Evolutionary conservation across 1,140 invertebrate genomes (phyloP).

Genomic region (Oryctes rhinoceros): DNA sequence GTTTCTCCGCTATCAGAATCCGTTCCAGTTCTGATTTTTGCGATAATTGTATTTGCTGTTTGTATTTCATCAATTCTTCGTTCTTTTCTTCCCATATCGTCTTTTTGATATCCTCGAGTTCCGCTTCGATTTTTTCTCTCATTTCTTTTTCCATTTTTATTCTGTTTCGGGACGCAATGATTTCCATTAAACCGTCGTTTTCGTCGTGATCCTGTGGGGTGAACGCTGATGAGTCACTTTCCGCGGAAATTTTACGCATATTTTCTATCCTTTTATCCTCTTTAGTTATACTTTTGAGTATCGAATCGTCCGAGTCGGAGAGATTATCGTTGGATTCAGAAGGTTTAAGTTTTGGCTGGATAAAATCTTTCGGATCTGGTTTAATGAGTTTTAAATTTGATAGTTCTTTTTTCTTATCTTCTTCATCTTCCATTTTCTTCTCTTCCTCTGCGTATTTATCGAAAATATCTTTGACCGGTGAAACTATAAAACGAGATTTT

Average conservation of each 20-base stretch:
- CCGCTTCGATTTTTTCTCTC: slow-evolving; percentile 64
- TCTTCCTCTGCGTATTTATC: slow-evolving; percentile 21
- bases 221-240: background rate
- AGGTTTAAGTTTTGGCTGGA: slow-evolving; percentile 64
- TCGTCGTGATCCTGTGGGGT: background rate
- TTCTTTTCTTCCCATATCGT: slow-evolving; percentile 57
- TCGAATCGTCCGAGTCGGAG: slow-evolving; percentile 65
- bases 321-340: slow-evolving; percentile 56
- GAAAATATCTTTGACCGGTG: slow-evolving; percentile 45
- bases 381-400: slow-evolving; percentile 61
- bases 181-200: slow-evolving; percentile 19
- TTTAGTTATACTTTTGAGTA: slow-evolving; percentile 62
- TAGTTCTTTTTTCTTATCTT: slow-evolving; percentile 16
- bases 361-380: slow-evolving; percentile 66
- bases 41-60: slow-evolving; percentile 62
- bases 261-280: slow-evolving; percentile 49
- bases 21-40: slow-evolving; percentile 66
- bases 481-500: slow-evolving; percentile 51
- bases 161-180: slow-evolving; percentile 47
- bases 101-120: slow-evolving; percentile 61
- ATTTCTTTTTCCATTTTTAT: slow-evolving; percentile 60
- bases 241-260: background rate
- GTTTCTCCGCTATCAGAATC: slow-evolving; percentile 62
- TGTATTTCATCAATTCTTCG: slow-evolving; percentile 59
- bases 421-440: slow-evolving; percentile 15